These are phyloP conservation scores for Lithosia quadra DNA, from an alignment of 2,888 invertebrate species.

Conservation along the genomic window DNA sequence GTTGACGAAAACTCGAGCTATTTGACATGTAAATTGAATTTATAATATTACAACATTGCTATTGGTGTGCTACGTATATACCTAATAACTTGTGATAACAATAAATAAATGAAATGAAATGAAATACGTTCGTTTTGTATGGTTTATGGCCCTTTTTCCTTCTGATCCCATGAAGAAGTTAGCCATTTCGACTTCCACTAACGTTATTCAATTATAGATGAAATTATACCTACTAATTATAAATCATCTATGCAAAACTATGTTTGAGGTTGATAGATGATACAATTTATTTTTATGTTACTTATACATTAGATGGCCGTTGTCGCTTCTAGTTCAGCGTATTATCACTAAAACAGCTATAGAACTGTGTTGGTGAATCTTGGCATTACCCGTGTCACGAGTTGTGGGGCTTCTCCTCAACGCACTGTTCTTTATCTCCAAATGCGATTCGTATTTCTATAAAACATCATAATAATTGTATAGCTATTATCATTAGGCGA, in stretches of 20 bases:
- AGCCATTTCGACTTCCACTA: background rate
- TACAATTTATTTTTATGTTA: background rate
- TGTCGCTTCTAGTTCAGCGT: conserved; percentile 28
- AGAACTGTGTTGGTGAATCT: conserved; percentile 65
- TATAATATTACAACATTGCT: too few relatives aligned
- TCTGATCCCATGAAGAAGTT: background rate
- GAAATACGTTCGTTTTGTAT: too few relatives aligned
- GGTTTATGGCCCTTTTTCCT: too few relatives aligned
- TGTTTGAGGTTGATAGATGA: background rate
- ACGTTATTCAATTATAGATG: too few relatives aligned
- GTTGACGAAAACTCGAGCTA: too few relatives aligned
- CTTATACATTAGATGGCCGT: background rate
- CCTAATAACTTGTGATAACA: too few relatives aligned
- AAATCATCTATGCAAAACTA: too few relatives aligned
- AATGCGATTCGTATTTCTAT: conserved; percentile 14
- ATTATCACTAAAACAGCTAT: conserved; percentile 35
- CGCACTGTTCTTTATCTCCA: conserved; percentile 42
- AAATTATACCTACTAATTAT: too few relatives aligned
- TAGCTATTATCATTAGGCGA: too few relatives aligned
- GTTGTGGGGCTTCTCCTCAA: conserved; percentile 61
- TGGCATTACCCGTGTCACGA: conserved; percentile 63
- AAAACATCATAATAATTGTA: background rate
- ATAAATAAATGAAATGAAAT: too few relatives aligned
- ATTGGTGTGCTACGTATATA: too few relatives aligned
- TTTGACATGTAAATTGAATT: too few relatives aligned